A percentile compares a stretch with the other conserved stretches of the same genome.
Conservation (phyloP, 2,113 vertebrate genomes). For the Cyanoderma ruficeps region DNA sequence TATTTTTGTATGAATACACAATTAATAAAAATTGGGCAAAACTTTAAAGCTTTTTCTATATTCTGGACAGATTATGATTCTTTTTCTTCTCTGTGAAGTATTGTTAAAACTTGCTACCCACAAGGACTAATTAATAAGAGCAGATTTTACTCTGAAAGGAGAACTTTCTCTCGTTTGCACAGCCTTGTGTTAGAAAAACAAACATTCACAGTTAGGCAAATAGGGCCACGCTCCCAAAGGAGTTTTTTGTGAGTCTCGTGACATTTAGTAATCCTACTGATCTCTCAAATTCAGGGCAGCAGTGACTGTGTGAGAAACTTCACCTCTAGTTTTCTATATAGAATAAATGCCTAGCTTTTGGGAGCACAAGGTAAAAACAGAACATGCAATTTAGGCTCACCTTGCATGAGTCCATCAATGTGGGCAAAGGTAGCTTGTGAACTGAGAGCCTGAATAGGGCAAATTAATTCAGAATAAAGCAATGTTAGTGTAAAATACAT, state of each 20-base stretch:
- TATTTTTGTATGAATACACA: not conserved
- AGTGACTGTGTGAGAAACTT: not conserved
- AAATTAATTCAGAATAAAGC: not conserved
- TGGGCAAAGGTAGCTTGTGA: not conserved
- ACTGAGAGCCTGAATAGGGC: not conserved
- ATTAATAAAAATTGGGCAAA: slow-evolving; percentile 4
- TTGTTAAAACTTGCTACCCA: not conserved
- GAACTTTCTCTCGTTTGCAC: not conserved
- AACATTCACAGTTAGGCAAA: not conserved
- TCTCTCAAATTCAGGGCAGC: not conserved
- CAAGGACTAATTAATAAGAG: not conserved
- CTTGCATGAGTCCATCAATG: not conserved
- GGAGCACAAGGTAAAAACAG: not conserved
- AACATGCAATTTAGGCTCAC: not conserved
- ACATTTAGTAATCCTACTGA: not conserved
- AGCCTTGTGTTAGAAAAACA: not conserved
- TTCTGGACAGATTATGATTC: not conserved
- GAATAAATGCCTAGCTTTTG: not conserved
- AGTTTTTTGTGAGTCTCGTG: not conserved
- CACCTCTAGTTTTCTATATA: not conserved
- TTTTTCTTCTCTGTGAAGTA: not conserved
- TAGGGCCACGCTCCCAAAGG: not conserved
- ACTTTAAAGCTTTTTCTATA: not conserved
- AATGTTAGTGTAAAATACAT: not conserved
- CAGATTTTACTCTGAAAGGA: not conserved